These are phyloP conservation scores for Prolemur simus DNA, from an alignment of 2,113 vertebrate species.

Conservation along the genomic window DNA sequence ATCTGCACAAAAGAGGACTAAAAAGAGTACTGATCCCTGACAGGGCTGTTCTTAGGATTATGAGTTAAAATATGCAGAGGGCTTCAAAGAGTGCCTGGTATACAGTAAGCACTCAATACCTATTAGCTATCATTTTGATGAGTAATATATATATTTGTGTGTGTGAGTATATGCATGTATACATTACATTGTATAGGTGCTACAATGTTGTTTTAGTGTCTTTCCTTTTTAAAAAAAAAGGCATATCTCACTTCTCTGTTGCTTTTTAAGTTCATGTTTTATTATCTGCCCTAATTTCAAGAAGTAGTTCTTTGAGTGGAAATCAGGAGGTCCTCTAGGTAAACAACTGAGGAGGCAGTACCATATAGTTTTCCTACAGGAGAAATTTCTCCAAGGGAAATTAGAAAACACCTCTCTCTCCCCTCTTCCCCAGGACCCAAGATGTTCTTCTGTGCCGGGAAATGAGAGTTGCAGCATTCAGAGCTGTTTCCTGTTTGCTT, in stretches of 20 bases:
- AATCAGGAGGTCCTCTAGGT: constrained; percentile 58
- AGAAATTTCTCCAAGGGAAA: not conserved
- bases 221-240: not conserved
- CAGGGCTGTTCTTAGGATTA: not conserved
- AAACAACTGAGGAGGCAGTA: constrained; percentile 41
- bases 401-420: not conserved
- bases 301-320: constrained; percentile 56
- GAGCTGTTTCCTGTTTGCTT: not conserved
- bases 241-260: not conserved
- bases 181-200: too few relatives aligned
- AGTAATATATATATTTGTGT: not conserved
- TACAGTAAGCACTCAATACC: not conserved
- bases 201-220: not conserved
- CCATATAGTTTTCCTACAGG: not conserved
- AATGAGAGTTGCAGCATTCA: not conserved
- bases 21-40: not conserved
- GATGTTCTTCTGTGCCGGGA: not conserved
- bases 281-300: constrained; percentile 11
- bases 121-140: not conserved
- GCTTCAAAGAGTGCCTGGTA: not conserved
- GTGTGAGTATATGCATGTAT: not conserved
- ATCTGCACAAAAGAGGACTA: not conserved
- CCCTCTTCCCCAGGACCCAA: not conserved
- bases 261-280: constrained; percentile 21
- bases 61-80: not conserved